A percentile compares a stretch with the other conserved stretches of the same genome.
Conservation (phyloP, 1,140 invertebrate species). For the Papilio helenus region DNA sequence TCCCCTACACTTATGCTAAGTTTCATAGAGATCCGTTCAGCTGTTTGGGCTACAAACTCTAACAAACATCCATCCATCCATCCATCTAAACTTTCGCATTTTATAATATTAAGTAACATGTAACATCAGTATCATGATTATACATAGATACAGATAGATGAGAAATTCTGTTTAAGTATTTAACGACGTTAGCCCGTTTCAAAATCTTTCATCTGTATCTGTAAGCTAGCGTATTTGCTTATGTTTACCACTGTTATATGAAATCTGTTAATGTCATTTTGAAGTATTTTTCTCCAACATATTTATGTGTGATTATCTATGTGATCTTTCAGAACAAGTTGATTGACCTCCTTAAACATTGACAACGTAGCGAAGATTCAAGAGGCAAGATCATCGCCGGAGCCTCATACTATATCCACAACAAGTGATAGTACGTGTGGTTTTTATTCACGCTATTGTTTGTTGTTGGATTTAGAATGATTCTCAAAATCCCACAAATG, state of each 20-base stretch:
- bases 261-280: slow-evolving; percentile 5
- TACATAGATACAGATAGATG: no score
- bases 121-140: no score
- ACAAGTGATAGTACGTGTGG: neutral
- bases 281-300: neutral
- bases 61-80: no score
- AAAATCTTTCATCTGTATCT: neutral
- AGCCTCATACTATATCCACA: neutral
- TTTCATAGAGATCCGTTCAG: no score
- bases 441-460: neutral
- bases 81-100: no score
- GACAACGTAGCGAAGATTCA: neutral
- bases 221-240: neutral
- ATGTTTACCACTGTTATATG: neutral
- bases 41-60: no score
- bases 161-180: neutral
- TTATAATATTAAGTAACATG: no score
- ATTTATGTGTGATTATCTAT: neutral
- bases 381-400: neutral
- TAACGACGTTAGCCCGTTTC: neutral
- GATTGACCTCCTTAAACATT: neutral
- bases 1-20: no score
- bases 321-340: neutral
- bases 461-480: neutral
- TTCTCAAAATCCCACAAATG: neutral